Conservation (phyloP, 2,113 vertebrate genomes). For the Seriola quinqueradiata region DNA sequence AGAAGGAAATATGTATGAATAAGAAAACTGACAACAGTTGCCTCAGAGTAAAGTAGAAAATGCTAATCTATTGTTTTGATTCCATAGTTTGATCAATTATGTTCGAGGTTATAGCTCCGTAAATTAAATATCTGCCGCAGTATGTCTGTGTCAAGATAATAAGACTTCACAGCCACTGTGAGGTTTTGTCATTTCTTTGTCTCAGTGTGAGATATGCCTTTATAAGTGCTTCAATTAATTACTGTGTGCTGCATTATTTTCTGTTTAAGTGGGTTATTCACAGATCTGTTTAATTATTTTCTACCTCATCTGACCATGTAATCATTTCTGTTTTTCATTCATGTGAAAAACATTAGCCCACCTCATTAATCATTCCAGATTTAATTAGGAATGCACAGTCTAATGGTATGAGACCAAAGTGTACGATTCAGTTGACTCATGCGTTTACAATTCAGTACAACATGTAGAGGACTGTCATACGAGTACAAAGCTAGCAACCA, state of each 20-base stretch:
- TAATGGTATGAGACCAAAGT: not conserved
- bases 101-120: not conserved
- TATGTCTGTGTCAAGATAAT: not conserved
- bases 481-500: conserved; percentile 17
- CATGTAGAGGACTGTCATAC: not conserved
- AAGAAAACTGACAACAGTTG: conserved; percentile 35
- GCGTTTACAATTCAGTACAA: conserved; percentile 18
- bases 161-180: not conserved
- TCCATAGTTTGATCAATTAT: not conserved
- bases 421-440: not conserved
- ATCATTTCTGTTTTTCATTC: not conserved
- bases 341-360: not conserved
- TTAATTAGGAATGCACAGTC: not conserved
- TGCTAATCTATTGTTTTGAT: conserved; percentile 13
- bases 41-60: conserved; percentile 2
- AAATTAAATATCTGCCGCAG: not conserved
- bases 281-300: not conserved
- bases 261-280: not conserved
- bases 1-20: conserved; percentile 27
- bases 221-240: not conserved
- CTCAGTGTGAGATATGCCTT: not conserved
- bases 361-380: conserved; percentile 1
- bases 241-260: not conserved
- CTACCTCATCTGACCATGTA: not conserved
- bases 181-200: not conserved